Evolutionary conservation across 2,797 vertebrate genomes (phyloP), one percentile per base, ranked within the genome.

Genomic region (Trichosurus vulpecula): DNA sequence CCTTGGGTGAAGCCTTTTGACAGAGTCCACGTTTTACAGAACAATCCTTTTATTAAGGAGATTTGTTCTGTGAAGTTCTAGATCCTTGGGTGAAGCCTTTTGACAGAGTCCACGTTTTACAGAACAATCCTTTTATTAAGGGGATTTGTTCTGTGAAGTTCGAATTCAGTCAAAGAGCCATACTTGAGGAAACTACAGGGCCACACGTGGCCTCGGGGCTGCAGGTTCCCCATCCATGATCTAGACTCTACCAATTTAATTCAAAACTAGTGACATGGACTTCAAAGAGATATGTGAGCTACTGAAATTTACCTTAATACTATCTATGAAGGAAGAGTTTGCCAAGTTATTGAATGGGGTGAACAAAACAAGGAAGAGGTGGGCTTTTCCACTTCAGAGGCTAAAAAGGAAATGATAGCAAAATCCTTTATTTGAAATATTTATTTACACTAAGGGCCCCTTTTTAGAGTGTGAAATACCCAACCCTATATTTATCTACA

Each of bases 181-280:
- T 25, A 56, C 4, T 56, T 56, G 22, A 27, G 14, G 54, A 13
- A 13, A 54, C 13, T 16, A 54, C 13, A 54, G 55, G 6, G 55
- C 55, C 55, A 56, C 55, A 8, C 56, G 55, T 56, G 55, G 55
- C 25, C 55, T 56, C 55, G 1, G 56, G 55, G 25, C 22, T 27
- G 6, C 0, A 6, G 55, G 1, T 27, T 56, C 6, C 25, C 55
- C 55, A 56, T 25, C 6, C 55, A 25, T 56, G 22, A 56, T 56
- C 55, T 56, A 90, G n/a, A 96, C 93, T 27, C 57, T n/a, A 94
- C 4, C 91, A 90, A 91, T 92, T 90, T 90, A 90, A 93, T 41
- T 94, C 66, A 94, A 81, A 47, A 81, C 52, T 94, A 51, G 91
- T 93, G 94, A 91, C 30, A 94, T 16, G 74, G 93, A 81, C 4